These are phyloP conservation scores for Onychomys leucogaster DNA, from an alignment of 2,797 vertebrate species.

Conservation along the genomic window DNA sequence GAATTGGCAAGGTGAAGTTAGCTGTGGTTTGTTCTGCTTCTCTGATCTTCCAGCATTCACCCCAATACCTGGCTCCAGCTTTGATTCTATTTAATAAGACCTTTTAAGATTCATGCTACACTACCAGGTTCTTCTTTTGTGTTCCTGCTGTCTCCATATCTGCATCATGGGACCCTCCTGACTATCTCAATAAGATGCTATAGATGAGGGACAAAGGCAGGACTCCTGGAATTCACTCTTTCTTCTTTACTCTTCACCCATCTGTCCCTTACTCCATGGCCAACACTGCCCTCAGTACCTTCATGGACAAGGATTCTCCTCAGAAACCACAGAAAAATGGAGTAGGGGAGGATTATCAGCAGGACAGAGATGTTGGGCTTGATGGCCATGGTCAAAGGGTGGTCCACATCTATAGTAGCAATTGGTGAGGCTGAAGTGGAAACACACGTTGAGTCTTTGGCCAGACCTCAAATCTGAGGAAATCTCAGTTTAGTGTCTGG, in stretches of 20 bases:
- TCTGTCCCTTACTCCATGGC: too few relatives aligned
- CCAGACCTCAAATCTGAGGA: too few relatives aligned
- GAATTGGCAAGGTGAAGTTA: too few relatives aligned
- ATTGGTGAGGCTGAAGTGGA: background rate
- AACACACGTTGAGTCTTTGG: background rate
- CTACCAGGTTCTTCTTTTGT: too few relatives aligned
- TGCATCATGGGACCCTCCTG: too few relatives aligned
- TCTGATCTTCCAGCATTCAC: too few relatives aligned
- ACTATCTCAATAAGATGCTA: too few relatives aligned
- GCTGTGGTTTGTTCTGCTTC: too few relatives aligned
- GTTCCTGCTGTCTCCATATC: background rate
- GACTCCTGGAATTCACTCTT: background rate
- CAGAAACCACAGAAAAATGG: too few relatives aligned
- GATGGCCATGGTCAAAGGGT: rapidly evolving
- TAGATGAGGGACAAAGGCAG: rapidly evolving
- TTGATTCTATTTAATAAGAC: too few relatives aligned
- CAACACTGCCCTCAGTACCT: background rate
- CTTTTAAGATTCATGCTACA: too few relatives aligned
- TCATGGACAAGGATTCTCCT: rapidly evolving
- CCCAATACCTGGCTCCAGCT: too few relatives aligned
- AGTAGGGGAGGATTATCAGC: background rate
- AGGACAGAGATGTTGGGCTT: rapidly evolving
- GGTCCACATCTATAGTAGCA: rapidly evolving
- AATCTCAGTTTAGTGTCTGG: background rate
- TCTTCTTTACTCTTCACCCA: rapidly evolving